Conservation (phyloP, 2,888 invertebrate genomes). For the Stenolophus ochropezus region DNA sequence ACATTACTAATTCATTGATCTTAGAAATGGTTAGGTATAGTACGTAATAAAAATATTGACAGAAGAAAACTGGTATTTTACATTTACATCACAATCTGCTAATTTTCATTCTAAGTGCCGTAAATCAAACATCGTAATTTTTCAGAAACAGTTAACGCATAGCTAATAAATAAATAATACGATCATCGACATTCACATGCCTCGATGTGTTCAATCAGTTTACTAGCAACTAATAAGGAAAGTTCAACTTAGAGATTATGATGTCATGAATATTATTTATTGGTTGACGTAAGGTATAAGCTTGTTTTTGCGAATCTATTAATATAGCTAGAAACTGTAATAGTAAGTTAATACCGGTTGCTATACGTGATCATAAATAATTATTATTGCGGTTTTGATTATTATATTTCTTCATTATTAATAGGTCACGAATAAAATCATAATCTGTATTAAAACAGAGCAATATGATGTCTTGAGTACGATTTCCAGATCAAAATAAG, state of each 20-base stretch:
- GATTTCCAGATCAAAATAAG: too few relatives aligned
- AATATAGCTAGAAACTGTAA: not conserved
- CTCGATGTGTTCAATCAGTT: not conserved
- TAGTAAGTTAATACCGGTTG: not conserved
- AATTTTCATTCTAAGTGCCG: not conserved
- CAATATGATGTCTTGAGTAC: too few relatives aligned
- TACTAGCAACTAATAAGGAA: conserved; percentile 14
- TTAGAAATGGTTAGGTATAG: not conserved
- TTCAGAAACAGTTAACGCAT: not conserved
- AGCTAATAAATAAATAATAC: not conserved
- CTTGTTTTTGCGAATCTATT: not conserved
- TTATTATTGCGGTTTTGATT: not conserved
- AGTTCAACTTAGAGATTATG: conserved; percentile 22
- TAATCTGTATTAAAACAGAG: too few relatives aligned
- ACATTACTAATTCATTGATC: not conserved
- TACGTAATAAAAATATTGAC: conserved; percentile 1
- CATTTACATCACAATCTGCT: not conserved
- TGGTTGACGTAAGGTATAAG: conserved; percentile 17
- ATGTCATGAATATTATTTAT: conserved; percentile 31
- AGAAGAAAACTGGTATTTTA: not conserved
- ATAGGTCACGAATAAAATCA: not conserved
- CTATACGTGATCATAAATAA: not conserved
- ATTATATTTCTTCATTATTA: not conserved
- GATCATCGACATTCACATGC: not conserved
- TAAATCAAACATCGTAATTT: not conserved